Conservation (phyloP, 2,888 invertebrate genomes). For the Chamaedrilus cognettii region DNA sequence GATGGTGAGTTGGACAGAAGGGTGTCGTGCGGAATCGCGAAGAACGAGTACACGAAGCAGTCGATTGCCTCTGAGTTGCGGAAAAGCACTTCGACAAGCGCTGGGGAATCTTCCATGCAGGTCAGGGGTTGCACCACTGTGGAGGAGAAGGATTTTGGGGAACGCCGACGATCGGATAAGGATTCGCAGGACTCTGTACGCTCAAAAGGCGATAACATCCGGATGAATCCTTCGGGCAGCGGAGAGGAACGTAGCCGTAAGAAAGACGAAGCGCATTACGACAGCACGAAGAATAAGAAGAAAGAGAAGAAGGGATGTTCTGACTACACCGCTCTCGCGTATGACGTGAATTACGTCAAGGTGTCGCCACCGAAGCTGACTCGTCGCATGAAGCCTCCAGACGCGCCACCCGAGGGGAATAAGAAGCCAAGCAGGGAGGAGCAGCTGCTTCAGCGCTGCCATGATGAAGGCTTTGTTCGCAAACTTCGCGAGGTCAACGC, state of each 20-base stretch:
- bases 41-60: constrained; percentile 14
- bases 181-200: not conserved
- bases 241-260: not conserved
- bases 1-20: not conserved
- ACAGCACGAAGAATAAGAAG: not conserved
- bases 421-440: not conserved
- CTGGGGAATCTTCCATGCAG: not conserved
- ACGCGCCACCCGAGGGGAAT: not conserved
- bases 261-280: not conserved
- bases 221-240: not conserved
- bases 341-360: constrained; percentile 29
- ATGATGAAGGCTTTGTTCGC: not conserved
- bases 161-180: not conserved
- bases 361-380: constrained; percentile 28
- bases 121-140: not conserved
- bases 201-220: not conserved
- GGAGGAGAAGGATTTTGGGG: not conserved
- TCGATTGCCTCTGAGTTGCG: not conserved
- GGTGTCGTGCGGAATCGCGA: constrained; percentile 7
- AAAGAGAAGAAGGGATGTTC: constrained; percentile 2
- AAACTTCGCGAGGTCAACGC: not conserved
- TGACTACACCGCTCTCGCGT: constrained; percentile 25
- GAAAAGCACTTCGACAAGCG: not conserved
- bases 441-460: not conserved
- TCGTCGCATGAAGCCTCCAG: constrained; percentile 18